Base-by-base conservation (phyloP, 2,113 vertebrate species). In the Thymallus thymallus region DNA sequence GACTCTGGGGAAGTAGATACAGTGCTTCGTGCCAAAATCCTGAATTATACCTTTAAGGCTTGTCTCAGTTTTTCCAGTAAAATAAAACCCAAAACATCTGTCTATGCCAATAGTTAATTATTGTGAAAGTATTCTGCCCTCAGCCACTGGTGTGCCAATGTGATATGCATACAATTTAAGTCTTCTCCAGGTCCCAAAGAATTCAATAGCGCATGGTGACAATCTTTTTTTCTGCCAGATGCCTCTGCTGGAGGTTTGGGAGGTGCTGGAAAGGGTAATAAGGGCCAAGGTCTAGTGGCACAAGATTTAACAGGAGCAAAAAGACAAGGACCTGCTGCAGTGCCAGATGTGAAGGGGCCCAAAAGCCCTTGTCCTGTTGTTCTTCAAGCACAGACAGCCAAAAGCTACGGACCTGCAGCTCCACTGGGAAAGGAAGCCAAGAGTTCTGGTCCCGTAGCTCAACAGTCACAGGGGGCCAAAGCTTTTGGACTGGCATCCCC, bases 191-290 rank as follows among this genome's bases (percentile, higher is more conserved):
- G 58, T 56, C 64, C 69, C n/a, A 45, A 67, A 77, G 81, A 87
- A 66, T 72, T 63, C 64, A 73, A 74, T 82, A 83, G 74, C 82
- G 66, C 81, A 76, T 87, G 79, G 79, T 85, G 82, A 80, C 24
- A 12, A 14, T 85, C 67, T 90, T 51, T 75, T 75, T 89, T 73
- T 85, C 87, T 75, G 85, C 76, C 84, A 91, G 88, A 87, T 91
- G 80, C 69, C 67, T 74, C 86, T 75, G 77, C 85, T 41, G 83
- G 80, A 79, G 79, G 86, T 68, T 80, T 88, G 81, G 83, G 78
- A 63, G 79, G 76, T 82, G 72, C 80, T 76, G 79, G 72, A 72
- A 29, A 76, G 83, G 78, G 78, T 75, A 29, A 64, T 82, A 72
- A 78, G 75, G 84, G 82, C 66, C 81, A 76, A 66, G 62, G 73